Evolutionary conservation across 2,888 invertebrate genomes (phyloP).

Genomic region (Xanthia togata): DNA sequence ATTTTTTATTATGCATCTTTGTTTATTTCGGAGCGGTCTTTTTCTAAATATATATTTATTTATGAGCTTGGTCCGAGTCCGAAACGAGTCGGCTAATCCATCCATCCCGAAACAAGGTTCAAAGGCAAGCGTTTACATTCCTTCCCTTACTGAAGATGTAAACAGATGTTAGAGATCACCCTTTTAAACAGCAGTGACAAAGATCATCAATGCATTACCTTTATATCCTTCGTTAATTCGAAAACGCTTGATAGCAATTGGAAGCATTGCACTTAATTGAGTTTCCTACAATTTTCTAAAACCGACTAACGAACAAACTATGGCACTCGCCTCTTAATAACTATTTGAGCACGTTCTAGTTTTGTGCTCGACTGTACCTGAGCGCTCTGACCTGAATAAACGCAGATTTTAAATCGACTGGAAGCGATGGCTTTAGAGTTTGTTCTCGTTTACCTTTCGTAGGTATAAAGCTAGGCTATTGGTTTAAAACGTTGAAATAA

Average conservation of each 20-base stretch:
- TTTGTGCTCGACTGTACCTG: slow-evolving; percentile 51
- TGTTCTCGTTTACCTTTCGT: slow-evolving; percentile 25
- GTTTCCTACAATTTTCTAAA: slow-evolving; percentile 17
- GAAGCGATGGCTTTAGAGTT: slow-evolving; percentile 46
- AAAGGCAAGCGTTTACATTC: neutral
- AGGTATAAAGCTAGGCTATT: neutral
- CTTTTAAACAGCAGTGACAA: neutral
- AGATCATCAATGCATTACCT: neutral
- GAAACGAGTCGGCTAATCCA: no score
- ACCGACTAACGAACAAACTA: slow-evolving; percentile 45
- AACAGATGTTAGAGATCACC: neutral
- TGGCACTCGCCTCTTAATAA: slow-evolving; percentile 45
- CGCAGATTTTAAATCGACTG: slow-evolving; percentile 57
- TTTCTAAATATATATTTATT: no score
- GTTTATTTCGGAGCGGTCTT: neutral
- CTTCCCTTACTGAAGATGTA: neutral
- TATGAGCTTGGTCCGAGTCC: no score
- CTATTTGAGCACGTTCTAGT: slow-evolving; percentile 47
- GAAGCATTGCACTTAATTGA: neutral
- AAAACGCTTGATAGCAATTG: neutral
- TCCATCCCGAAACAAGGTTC: neutral
- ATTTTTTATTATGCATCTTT: neutral
- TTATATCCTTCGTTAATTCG: neutral
- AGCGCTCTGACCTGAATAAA: slow-evolving; percentile 59
- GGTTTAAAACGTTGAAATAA: neutral